Conservation (phyloP, 2,797 vertebrate species). For the Linurgus olivaceus region DNA sequence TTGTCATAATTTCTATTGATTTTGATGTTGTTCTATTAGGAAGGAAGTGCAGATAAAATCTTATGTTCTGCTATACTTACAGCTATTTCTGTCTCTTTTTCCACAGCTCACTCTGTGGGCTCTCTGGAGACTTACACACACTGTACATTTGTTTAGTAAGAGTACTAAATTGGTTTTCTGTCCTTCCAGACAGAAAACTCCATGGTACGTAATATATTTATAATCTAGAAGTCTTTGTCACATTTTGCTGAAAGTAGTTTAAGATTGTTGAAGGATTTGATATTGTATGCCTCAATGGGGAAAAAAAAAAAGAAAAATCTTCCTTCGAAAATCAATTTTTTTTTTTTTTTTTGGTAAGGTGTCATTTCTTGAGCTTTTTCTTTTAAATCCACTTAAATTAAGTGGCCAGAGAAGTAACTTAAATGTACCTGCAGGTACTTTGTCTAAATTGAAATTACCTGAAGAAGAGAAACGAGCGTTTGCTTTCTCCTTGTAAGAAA, state of each 20-base stretch:
- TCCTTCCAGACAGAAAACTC: neutral
- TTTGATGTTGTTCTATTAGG: neutral
- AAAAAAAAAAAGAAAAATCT: neutral
- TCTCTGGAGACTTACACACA: neutral
- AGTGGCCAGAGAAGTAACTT: neutral
- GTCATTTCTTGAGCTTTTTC: neutral
- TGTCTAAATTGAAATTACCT: neutral
- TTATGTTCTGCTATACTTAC: neutral
- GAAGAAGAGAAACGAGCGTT: neutral
- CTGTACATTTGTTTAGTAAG: neutral
- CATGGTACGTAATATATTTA: neutral
- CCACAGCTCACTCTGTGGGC: neutral
- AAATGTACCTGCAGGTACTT: neutral
- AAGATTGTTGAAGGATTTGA: neutral
- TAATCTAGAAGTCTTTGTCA: neutral
- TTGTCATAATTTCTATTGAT: neutral
- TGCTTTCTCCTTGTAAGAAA: neutral
- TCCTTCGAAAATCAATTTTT: neutral
- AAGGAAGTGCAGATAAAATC: conserved; percentile 30
- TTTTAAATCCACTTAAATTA: neutral
- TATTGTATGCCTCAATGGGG: neutral
- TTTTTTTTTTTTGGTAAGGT: neutral
- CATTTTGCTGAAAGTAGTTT: neutral
- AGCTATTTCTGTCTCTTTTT: neutral
- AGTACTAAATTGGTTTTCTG: neutral